A percentile compares a stretch with the other conserved stretches of the same genome.
phyloP scores from a whole-genome alignment of 53 echinoderm and acorn worm genomes.

The Paracentrotus lividus region DNA sequence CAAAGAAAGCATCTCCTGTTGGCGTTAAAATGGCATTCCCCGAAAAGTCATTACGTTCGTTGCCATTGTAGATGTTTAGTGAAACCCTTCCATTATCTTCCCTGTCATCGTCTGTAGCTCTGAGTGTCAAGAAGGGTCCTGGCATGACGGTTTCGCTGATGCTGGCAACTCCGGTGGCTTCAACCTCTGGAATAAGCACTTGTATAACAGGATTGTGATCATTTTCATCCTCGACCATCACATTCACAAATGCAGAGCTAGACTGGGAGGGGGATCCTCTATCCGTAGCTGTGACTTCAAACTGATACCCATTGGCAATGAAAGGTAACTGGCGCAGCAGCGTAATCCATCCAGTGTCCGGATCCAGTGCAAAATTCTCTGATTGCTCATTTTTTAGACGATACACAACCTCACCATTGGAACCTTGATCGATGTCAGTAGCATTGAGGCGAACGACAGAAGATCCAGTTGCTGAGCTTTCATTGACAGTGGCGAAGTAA shows the following conservation, averaged over 20 bases:
- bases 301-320: slow-evolving; percentile 60
- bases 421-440: slow-evolving; percentile 82
- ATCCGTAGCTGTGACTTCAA: slow-evolving; percentile 86
- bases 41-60: slow-evolving; percentile 83
- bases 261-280: slow-evolving; percentile 76
- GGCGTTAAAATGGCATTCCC: background rate
- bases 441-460: slow-evolving; percentile 82
- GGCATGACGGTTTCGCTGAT: slow-evolving; percentile 75
- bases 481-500: slow-evolving; percentile 82
- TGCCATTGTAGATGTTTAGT: slow-evolving; percentile 77
- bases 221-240: slow-evolving; percentile 88
- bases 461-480: slow-evolving; percentile 80
- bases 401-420: slow-evolving; percentile 87
- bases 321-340: slow-evolving; percentile 75
- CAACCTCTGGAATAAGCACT: slow-evolving; percentile 49
- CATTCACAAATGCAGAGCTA: slow-evolving; percentile 81
- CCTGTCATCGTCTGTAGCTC: slow-evolving; percentile 82
- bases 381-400: slow-evolving; percentile 71
- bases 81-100: slow-evolving; percentile 82
- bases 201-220: slow-evolving; percentile 87
- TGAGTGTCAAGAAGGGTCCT: slow-evolving; percentile 72
- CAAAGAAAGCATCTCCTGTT: background rate
- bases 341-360: slow-evolving; percentile 80
- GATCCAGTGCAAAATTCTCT: slow-evolving; percentile 82
- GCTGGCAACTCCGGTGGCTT: slow-evolving; percentile 61